These are phyloP conservation scores for Cololabis saira DNA, from an alignment of 2,113 vertebrate genomes.

Conservation along the genomic window DNA sequence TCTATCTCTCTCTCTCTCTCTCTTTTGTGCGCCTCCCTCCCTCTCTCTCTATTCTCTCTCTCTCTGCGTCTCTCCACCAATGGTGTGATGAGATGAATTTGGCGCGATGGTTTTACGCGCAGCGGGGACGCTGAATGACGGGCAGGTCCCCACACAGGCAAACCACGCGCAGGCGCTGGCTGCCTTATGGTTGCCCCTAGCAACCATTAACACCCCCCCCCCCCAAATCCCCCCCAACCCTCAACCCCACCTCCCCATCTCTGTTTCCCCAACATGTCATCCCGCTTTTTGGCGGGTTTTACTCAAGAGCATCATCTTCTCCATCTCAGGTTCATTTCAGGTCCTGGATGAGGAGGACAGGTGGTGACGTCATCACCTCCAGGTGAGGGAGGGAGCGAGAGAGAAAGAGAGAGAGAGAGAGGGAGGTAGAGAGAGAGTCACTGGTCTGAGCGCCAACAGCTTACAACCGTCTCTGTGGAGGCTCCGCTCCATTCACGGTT, in stretches of 20 bases:
- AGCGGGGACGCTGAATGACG: slow-evolving; percentile 41
- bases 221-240: slow-evolving; percentile 32
- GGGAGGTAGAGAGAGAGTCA: slow-evolving; percentile 16
- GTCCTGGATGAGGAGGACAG: no score
- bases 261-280: not conserved
- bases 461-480: slow-evolving; percentile 45
- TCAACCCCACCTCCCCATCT: not conserved
- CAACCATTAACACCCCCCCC: slow-evolving; percentile 39
- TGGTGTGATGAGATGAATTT: slow-evolving; percentile 52
- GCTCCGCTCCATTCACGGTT: slow-evolving; percentile 53
- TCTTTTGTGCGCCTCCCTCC: not conserved
- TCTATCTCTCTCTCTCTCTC: slow-evolving; percentile 18
- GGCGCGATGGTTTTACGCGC: slow-evolving; percentile 60
- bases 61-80: slow-evolving; percentile 23
- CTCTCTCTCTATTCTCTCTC: not conserved
- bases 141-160: slow-evolving; percentile 8
- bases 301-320: not conserved
- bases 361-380: no score
- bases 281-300: not conserved
- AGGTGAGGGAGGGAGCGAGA: slow-evolving; percentile 2
- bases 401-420: slow-evolving; percentile 21
- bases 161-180: slow-evolving; percentile 11
- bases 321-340: no score
- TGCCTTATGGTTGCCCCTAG: slow-evolving; percentile 57
- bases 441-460: slow-evolving; percentile 37